Percentiles rank a stretch among this genome's conserved stretches.
Evolutionary conservation across 2,888 invertebrate species (phyloP).

Genomic region (Temnothorax ravouxi): DNA sequence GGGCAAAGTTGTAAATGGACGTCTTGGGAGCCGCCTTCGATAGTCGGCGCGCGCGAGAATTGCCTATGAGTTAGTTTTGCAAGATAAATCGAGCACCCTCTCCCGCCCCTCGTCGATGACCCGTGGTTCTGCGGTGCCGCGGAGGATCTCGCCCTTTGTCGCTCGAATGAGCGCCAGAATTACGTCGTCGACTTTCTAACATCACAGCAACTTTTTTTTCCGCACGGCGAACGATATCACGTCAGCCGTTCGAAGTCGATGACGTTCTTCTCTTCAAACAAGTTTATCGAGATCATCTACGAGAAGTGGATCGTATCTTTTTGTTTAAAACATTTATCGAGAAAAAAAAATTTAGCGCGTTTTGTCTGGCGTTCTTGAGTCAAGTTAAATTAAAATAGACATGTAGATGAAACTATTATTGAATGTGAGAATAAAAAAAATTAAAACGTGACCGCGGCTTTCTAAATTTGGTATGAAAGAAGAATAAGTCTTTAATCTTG

Average conservation of each 20-base stretch:
- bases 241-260: not conserved
- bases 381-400: not conserved
- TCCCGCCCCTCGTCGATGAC: not conserved
- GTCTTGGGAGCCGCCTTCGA: constrained; percentile 69
- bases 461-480: not conserved
- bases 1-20: constrained; percentile 74
- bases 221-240: constrained; percentile 26
- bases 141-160: constrained; percentile 34
- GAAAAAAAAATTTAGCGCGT: not conserved
- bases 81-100: constrained; percentile 37
- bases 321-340: not conserved
- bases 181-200: constrained; percentile 50
- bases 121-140: not conserved
- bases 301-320: not conserved
- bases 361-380: not conserved
- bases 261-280: not conserved
- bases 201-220: constrained; percentile 22
- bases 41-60: constrained; percentile 66
- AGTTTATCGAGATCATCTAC: not conserved
- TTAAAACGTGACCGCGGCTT: not conserved
- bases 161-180: constrained; percentile 41
- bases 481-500: not conserved
- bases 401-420: not conserved
- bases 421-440: not conserved
- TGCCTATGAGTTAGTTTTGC: constrained; percentile 59